These are phyloP conservation scores for Ispidina picta DNA, from an alignment of 2,797 vertebrate species.

Conservation along the genomic window DNA sequence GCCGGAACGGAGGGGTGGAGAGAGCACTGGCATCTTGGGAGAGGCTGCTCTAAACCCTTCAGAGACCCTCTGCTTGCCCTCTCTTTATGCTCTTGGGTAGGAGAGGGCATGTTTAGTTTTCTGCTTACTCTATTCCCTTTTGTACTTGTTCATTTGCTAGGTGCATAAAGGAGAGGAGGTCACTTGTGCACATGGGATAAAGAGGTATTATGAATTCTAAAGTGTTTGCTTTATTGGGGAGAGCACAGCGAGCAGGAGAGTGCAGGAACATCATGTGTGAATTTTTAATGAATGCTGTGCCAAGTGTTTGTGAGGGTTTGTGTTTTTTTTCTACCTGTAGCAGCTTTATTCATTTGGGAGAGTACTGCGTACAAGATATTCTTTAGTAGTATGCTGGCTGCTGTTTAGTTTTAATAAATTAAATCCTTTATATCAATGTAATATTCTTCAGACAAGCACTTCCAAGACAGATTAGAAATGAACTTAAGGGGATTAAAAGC, in stretches of 20 bases:
- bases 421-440: constrained; percentile 81
- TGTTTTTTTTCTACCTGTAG: constrained; percentile 58
- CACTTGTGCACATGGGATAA: constrained; percentile 70
- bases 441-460: constrained; percentile 80
- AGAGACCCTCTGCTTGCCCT: constrained; percentile 39
- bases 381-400: constrained; percentile 61
- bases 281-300: constrained; percentile 70
- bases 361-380: constrained; percentile 56
- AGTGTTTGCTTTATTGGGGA: constrained; percentile 73
- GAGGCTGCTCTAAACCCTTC: background rate
- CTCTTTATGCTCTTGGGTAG: constrained; percentile 38
- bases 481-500: constrained; percentile 85
- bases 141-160: constrained; percentile 68
- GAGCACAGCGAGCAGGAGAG: constrained; percentile 44
- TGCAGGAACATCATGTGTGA: constrained; percentile 57
- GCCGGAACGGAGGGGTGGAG: background rate
- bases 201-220: constrained; percentile 71
- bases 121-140: constrained; percentile 68
- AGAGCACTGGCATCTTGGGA: constrained; percentile 16
- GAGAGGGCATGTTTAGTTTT: constrained; percentile 70
- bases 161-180: constrained; percentile 65
- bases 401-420: constrained; percentile 80
- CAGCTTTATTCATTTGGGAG: constrained; percentile 72
- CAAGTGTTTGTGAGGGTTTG: background rate
- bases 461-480: constrained; percentile 82